Evolutionary conservation across 1,140 invertebrate species (phyloP).

Genomic region (Polypedilum vanderplanki): DNA sequence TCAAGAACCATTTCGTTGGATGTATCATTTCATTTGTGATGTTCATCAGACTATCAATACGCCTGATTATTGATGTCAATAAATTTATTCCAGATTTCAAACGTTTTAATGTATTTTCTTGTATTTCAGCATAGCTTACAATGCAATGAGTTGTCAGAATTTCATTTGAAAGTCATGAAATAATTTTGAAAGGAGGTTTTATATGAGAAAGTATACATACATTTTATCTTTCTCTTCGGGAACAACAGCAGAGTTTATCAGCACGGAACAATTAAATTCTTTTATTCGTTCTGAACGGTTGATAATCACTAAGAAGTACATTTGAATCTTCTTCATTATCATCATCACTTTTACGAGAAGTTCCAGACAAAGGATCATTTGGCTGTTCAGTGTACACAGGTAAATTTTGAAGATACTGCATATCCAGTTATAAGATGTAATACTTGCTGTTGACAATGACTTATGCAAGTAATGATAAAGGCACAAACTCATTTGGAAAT

Average conservation of each 20-base stretch:
- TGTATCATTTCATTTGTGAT: slow-evolving; percentile 47
- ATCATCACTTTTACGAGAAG: slow-evolving; percentile 38
- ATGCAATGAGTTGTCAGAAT: slow-evolving; percentile 43
- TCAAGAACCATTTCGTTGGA: slow-evolving; percentile 61
- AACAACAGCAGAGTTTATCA: slow-evolving; percentile 46
- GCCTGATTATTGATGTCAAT: slow-evolving; percentile 35
- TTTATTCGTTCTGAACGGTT: slow-evolving; percentile 45
- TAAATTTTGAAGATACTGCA: slow-evolving; percentile 48
- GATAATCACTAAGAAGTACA: slow-evolving; percentile 44
- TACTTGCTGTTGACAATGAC: slow-evolving; percentile 37
- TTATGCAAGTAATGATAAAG: slow-evolving; percentile 51
- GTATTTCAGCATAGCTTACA: slow-evolving; percentile 36
- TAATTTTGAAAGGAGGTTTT: slow-evolving; percentile 49
- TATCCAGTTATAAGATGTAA: neutral
- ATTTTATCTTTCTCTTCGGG: slow-evolving; percentile 47
- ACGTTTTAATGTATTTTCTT: slow-evolving; percentile 35
- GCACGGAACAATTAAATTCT: slow-evolving; percentile 43
- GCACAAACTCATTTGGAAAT: slow-evolving; percentile 57
- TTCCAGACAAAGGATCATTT: slow-evolving; percentile 43
- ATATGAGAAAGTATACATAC: slow-evolving; percentile 49
- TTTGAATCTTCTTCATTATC: slow-evolving; percentile 44
- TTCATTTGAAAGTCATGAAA: slow-evolving; percentile 49
- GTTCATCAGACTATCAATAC: slow-evolving; percentile 33
- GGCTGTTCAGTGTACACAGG: slow-evolving; percentile 47
- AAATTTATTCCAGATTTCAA: slow-evolving; percentile 39